These are phyloP conservation scores for Sturmia bella DNA, from an alignment of 2,888 invertebrate genomes.

Conservation along the genomic window DNA sequence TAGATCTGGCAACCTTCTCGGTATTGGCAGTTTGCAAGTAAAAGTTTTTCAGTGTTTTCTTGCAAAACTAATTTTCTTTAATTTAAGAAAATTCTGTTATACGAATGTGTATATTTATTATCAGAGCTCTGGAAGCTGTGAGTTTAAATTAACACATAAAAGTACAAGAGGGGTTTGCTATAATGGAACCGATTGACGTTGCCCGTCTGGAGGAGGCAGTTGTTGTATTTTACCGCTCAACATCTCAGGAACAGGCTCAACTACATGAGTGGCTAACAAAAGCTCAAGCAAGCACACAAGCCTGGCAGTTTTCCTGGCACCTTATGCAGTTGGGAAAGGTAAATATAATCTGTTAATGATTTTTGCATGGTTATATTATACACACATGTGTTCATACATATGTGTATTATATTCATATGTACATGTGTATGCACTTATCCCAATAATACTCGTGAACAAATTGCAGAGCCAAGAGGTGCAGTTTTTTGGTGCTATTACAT, in stretches of 20 bases:
- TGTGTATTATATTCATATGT: background rate
- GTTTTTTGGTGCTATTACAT: conserved; percentile 95
- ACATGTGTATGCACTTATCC: conserved; percentile 38
- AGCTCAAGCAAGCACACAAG: conserved; percentile 92
- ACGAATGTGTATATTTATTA: conserved; percentile 7
- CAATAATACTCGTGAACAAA: background rate
- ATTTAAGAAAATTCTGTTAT: conserved; percentile 4
- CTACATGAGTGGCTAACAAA: conserved; percentile 93
- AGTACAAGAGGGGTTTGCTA: background rate
- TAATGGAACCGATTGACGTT: conserved; percentile 79
- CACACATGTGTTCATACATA: background rate
- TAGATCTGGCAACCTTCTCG: background rate
- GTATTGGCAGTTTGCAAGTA: conserved; percentile 20
- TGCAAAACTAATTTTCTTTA: conserved; percentile 15
- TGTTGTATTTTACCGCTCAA: conserved; percentile 80
- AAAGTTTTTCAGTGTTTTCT: conserved; percentile 31
- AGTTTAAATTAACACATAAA: background rate
- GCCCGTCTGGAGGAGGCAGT: conserved; percentile 81
- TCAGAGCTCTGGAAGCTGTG: background rate
- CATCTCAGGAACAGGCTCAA: conserved; percentile 86
- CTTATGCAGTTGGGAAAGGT: conserved; percentile 92
- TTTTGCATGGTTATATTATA: background rate
- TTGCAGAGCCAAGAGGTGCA: conserved; percentile 92
- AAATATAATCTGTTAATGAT: conserved; percentile 29
- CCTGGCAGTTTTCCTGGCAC: conserved; percentile 97